phyloP scores from a whole-genome alignment of 2,888 invertebrate genomes.

The Mystacides longicornis region DNA sequence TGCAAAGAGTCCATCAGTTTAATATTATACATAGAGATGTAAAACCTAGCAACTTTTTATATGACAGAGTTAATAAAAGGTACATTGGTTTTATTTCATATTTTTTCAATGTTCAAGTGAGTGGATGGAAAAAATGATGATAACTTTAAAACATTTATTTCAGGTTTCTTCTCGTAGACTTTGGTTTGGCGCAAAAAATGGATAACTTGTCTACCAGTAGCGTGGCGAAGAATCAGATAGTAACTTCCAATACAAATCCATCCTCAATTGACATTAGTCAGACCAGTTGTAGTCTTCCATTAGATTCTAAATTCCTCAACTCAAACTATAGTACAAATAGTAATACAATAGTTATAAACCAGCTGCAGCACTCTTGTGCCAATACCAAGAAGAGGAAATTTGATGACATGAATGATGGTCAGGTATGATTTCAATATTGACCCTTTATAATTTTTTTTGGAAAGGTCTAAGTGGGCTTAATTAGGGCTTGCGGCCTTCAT shows the following conservation, averaged over 20 bases:
- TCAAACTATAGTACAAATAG: too few relatives aligned
- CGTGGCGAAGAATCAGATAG: neutral
- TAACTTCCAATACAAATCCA: neutral
- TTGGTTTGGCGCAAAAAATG: slow-evolving; percentile 75
- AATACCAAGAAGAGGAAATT: slow-evolving; percentile 15
- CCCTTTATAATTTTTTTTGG: too few relatives aligned
- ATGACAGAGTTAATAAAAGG: slow-evolving; percentile 62
- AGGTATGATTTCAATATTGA: too few relatives aligned
- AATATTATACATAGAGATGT: slow-evolving; percentile 84
- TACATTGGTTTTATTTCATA: slow-evolving; percentile 29
- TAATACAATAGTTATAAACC: neutral
- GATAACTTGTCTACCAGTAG: slow-evolving; percentile 10
- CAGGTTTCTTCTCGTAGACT: slow-evolving; percentile 77
- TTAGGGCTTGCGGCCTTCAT: too few relatives aligned
- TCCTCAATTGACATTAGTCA: neutral
- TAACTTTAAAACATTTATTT: too few relatives aligned
- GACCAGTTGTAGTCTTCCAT: neutral
- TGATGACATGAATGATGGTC: slow-evolving; percentile 16
- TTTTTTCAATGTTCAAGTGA: neutral
- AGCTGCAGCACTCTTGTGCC: neutral
- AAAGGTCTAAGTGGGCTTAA: too few relatives aligned
- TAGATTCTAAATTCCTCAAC: too few relatives aligned
- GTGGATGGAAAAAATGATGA: too few relatives aligned
- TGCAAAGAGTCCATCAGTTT: slow-evolving; percentile 73
- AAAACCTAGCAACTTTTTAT: slow-evolving; percentile 87